phyloP scores from a whole-genome alignment of 1,140 invertebrate species.

The Cyphomyrmex costatus region DNA sequence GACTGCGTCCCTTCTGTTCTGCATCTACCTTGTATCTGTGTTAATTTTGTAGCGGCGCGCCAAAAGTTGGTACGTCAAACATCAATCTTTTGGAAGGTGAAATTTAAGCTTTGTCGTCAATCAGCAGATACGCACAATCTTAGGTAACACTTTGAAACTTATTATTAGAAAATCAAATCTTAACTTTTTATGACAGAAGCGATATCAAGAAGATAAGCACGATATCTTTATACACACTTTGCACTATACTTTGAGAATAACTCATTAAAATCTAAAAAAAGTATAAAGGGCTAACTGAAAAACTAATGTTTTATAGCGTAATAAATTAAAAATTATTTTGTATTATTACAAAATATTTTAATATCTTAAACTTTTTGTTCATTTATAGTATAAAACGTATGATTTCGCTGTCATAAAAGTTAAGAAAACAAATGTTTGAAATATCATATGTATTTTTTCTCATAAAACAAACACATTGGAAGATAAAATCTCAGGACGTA shows the following conservation, averaged over 20 bases:
- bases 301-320: neutral
- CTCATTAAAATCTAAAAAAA: neutral
- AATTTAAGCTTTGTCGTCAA: neutral
- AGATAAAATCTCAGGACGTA: neutral
- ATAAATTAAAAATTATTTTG: neutral
- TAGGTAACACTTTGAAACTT: conserved; percentile 12
- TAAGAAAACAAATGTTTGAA: neutral
- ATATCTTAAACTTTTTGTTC: neutral
- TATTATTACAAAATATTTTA: neutral
- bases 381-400: neutral
- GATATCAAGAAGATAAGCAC: neutral
- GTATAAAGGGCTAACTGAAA: neutral
- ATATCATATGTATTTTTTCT: neutral
- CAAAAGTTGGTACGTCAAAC: neutral
- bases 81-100: neutral
- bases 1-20: conserved; percentile 63
- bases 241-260: neutral
- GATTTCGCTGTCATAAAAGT: conserved; percentile 18
- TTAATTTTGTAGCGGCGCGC: conserved; percentile 9
- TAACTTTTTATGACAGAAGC: neutral
- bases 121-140: neutral
- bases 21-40: conserved; percentile 1
- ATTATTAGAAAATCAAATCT: neutral
- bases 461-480: neutral
- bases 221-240: too few relatives aligned